phyloP scores from a whole-genome alignment of 2,888 invertebrate species.

The Perizoma flavofasciatum region DNA sequence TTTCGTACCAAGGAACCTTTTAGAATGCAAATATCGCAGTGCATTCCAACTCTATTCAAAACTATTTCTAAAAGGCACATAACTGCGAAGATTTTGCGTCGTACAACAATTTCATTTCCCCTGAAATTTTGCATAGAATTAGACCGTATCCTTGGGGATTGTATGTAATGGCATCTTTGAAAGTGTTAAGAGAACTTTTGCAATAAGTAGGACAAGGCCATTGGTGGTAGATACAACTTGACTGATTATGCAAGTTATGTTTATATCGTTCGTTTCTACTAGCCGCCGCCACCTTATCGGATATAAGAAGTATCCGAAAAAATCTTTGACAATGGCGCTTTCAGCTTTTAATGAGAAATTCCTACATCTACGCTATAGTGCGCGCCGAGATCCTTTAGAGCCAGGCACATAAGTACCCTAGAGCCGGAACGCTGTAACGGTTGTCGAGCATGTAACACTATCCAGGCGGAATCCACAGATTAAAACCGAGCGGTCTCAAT shows the following conservation, averaged over 20 bases:
- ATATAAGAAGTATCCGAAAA: no score
- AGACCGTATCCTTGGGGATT: conserved; percentile 48
- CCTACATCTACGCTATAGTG: no score
- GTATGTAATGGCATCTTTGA: conserved; percentile 38
- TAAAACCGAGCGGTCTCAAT: conserved; percentile 23
- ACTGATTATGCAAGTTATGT: not conserved
- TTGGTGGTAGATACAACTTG: not conserved
- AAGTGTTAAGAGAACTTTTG: conserved; percentile 23
- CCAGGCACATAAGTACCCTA: not conserved
- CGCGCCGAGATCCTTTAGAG: not conserved
- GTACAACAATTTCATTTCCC: conserved; percentile 58
- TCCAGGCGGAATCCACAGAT: conserved; percentile 19
- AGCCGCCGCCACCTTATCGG: no score
- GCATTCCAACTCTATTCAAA: conserved; percentile 72
- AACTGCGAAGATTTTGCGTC: conserved; percentile 61
- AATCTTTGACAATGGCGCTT: no score
- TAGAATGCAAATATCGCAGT: conserved; percentile 73
- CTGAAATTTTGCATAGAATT: conserved; percentile 53
- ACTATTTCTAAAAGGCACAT: conserved; percentile 70
- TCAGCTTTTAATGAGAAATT: no score
- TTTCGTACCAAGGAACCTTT: conserved; percentile 67
- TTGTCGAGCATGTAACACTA: conserved; percentile 19
- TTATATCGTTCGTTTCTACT: no score
- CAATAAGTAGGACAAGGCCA: not conserved
- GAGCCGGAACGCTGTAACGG: conserved; percentile 12